These are phyloP conservation scores for Drosophila meridiana DNA, from an alignment of 2,888 invertebrate genomes.

Conservation along the genomic window DNA sequence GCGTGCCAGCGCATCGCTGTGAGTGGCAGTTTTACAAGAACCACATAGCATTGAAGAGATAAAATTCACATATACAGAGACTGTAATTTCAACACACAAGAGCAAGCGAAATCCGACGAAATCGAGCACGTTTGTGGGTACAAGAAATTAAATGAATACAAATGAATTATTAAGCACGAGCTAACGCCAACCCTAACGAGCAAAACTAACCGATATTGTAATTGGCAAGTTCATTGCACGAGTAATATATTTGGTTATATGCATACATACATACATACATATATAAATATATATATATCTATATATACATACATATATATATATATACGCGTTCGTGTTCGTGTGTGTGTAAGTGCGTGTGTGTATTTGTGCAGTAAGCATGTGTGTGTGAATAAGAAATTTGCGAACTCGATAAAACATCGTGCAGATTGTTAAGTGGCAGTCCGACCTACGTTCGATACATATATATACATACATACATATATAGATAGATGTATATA, in stretches of 20 bases:
- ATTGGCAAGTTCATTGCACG: constrained; percentile 79
- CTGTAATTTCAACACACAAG: constrained; percentile 62
- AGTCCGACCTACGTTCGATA: constrained; percentile 29
- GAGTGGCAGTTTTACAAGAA: constrained; percentile 61
- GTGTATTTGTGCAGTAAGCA: constrained; percentile 37
- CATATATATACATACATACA: constrained; percentile 2
- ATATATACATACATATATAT: constrained; percentile 29
- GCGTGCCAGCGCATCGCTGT: constrained; percentile 47
- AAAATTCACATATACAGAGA: constrained; percentile 69
- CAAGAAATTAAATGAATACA: constrained; percentile 30
- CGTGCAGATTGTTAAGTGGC: constrained; percentile 59
- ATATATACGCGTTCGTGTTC: constrained; percentile 24
- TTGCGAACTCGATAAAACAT: constrained; percentile 66
- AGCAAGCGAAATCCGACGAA: constrained; percentile 47
- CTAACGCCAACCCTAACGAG: constrained; percentile 5
- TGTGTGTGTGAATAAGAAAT: constrained; percentile 66
- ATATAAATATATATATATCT: constrained; percentile 40
- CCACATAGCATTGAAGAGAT: constrained; percentile 64
- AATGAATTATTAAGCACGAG: constrained; percentile 27
- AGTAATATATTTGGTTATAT: constrained; percentile 79
- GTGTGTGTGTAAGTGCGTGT: constrained; percentile 24
- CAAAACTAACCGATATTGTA: constrained; percentile 51
- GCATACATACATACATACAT: constrained; percentile 52
- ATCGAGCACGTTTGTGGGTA: constrained; percentile 40
- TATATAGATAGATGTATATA: constrained; percentile 9